Evolutionary conservation across 1,140 invertebrate species (phyloP), one percentile per base, ranked within the genome.

Genomic region (Mesaphorura yosii): DNA sequence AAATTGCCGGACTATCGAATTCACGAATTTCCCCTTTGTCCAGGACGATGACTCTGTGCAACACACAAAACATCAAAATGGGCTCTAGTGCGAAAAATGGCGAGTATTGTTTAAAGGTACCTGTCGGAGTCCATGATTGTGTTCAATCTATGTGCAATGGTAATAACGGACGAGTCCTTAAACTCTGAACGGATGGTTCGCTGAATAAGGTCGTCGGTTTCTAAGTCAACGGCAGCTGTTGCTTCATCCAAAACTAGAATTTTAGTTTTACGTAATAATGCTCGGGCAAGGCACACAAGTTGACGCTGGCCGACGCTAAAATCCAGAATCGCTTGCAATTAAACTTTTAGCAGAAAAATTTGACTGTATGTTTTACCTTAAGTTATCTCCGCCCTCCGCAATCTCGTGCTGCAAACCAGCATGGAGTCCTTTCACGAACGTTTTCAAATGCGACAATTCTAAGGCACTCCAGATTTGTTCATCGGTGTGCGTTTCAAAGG

Each of bases 111-210:
- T n/a, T n/a, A n/a, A n/a, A n/a, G n/a, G n/a, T n/a, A n/a, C 53
- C 80, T 78, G 68, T 83, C 78, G 38, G 75, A 81, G 62, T 88
- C 83, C 75, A 87, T 82, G 26, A 88, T 80, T 0, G 84, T 88
- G 56, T 86, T 78, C 2, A 88, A 68, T 15, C 86, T 73, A 72
- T 89, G 86, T 5, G 86, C 86, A 29, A 90, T 86, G 1, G 86
- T 89, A 14, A 89, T 65, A 1, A 88, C 83, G 0, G 86, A 88
- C 63, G 84, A 88, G 2, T 77, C 68, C 0, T 69, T 70, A 60
- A 88, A 87, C 58, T 83, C 83, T 0, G 69, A 69, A 27, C 81
- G 72, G 27, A 87, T 86, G 0, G 84, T 83, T 54, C 74, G 73
- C 63, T 87, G 83, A 46, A 86, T 84, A 5, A 84, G 64, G 28